These are phyloP conservation scores for Trachurus trachurus DNA, from an alignment of 2,797 vertebrate species.

Conservation along the genomic window DNA sequence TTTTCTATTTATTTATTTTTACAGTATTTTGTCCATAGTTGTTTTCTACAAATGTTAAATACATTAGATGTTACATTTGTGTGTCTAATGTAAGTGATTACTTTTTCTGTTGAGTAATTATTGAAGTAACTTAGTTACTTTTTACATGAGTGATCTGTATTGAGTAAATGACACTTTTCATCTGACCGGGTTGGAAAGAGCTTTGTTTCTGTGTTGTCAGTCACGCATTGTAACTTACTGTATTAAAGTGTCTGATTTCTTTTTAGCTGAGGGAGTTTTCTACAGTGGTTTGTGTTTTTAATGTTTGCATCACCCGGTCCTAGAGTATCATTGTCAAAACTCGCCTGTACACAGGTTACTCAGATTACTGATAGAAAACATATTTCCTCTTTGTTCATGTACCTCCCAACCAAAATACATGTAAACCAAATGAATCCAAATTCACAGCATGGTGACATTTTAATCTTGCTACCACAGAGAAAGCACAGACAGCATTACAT, in stretches of 20 bases:
- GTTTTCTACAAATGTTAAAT: not conserved
- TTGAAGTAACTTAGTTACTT: not conserved
- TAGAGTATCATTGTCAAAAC: not conserved
- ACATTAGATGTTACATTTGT: not conserved
- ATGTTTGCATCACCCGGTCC: not conserved
- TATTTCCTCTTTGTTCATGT: not conserved
- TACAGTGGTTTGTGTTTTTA: not conserved
- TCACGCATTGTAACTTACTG: not conserved
- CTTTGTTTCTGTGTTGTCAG: conserved; percentile 13
- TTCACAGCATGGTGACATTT: conserved; percentile 57
- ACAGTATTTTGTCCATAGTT: not conserved
- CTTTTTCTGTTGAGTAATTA: not conserved
- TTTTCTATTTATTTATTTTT: not conserved
- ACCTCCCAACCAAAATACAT: conserved; percentile 25
- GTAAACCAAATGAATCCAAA: conserved; percentile 56
- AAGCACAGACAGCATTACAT: conserved; percentile 50
- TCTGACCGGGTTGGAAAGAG: not conserved
- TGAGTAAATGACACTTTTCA: not conserved
- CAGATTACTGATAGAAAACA: not conserved
- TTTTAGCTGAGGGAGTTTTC: not conserved
- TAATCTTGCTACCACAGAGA: conserved; percentile 40
- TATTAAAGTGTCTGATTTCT: not conserved
- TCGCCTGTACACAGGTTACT: not conserved
- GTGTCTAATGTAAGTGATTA: not conserved
- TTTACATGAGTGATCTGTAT: not conserved